A percentile compares a stretch with the other conserved stretches of the same genome.
Conservation (phyloP, 2,888 invertebrate genomes). For the Cephalotes varians region DNA sequence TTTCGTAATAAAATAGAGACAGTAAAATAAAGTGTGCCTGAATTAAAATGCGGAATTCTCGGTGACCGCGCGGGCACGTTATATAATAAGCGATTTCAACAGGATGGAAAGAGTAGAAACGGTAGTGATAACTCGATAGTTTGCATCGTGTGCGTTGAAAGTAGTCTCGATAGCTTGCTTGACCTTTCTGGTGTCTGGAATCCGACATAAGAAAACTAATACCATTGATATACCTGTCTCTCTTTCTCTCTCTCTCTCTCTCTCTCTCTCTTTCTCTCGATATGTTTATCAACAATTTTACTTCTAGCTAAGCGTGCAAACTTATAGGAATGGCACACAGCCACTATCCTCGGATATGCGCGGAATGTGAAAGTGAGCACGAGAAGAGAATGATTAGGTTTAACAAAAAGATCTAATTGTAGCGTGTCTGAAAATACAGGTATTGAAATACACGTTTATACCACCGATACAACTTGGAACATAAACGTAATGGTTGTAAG, state of each 20-base stretch:
- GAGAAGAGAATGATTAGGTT: conserved; percentile 21
- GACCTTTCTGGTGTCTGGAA: conserved; percentile 52
- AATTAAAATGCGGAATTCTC: conserved; percentile 23
- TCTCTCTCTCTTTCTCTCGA: conserved; percentile 13
- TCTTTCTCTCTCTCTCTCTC: conserved; percentile 33
- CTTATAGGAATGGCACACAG: conserved; percentile 5
- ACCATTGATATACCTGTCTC: conserved; percentile 33
- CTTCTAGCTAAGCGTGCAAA: conserved; percentile 27
- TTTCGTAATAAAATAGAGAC: background rate
- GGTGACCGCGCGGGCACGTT: conserved; percentile 9
- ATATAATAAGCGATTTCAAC: conserved; percentile 17
- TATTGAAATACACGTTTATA: background rate
- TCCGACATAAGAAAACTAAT: conserved; percentile 45
- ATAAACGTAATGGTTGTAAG: background rate
- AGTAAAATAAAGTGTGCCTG: background rate
- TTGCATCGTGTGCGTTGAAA: conserved; percentile 45
- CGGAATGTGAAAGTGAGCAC: conserved; percentile 46
- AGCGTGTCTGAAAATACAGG: background rate
- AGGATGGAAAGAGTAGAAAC: conserved; percentile 3
- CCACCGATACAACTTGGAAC: background rate
- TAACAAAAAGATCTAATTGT: background rate
- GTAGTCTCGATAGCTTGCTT: conserved; percentile 48
- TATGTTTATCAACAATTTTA: conserved; percentile 52
- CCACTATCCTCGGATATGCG: conserved; percentile 14
- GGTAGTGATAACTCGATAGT: conserved; percentile 38